phyloP scores from a whole-genome alignment of 1,140 invertebrate species.

The Lutraria rhynchaena region DNA sequence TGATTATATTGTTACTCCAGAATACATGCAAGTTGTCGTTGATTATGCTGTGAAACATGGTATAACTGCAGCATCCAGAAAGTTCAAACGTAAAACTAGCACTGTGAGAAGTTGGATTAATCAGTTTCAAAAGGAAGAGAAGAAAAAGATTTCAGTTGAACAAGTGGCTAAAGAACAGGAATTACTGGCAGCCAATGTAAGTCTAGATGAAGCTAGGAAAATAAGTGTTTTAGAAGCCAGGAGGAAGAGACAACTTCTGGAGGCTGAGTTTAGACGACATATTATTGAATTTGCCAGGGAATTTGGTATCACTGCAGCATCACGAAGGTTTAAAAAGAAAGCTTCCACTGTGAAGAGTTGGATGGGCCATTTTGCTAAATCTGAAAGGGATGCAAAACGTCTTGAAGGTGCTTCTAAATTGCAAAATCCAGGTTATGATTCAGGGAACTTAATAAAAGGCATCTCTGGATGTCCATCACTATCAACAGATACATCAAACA shows the following conservation, averaged over 20 bases:
- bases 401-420: neutral
- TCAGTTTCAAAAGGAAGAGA: conserved; percentile 35
- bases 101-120: conserved; percentile 47
- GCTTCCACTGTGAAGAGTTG: conserved; percentile 41
- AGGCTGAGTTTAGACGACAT: conserved; percentile 39
- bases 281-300: conserved; percentile 50
- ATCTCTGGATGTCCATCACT: neutral
- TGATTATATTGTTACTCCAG: conserved; percentile 56
- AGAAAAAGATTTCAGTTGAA: conserved; percentile 43
- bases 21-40: conserved; percentile 47
- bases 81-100: conserved; percentile 46
- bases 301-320: conserved; percentile 42
- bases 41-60: conserved; percentile 56
- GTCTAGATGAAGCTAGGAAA: conserved; percentile 36
- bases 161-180: conserved; percentile 48
- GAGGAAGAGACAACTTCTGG: conserved; percentile 24
- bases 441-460: neutral
- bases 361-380: conserved; percentile 47
- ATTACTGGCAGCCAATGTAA: conserved; percentile 31
- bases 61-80: conserved; percentile 47
- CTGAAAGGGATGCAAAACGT: conserved; percentile 42
- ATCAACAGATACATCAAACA: conserved; percentile 5
- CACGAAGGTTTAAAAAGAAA: conserved; percentile 47
- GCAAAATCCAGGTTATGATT: neutral
- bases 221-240: conserved; percentile 39